Base-by-base conservation (phyloP, 1,140 invertebrate species). In the Kradibia gibbosae region DNA sequence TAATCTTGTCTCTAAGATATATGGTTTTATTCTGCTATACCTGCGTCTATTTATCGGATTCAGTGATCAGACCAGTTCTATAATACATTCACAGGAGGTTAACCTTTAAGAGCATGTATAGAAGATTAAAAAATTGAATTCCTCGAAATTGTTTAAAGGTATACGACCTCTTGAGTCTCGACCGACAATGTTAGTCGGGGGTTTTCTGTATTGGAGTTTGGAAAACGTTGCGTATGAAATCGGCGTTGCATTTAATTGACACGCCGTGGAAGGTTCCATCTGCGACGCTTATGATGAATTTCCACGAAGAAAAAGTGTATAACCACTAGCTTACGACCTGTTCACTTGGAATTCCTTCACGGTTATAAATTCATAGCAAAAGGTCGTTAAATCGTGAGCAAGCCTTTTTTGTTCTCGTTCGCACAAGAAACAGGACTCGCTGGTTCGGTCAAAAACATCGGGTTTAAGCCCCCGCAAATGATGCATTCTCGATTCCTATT, bases 291-390 rank as follows among this genome's bases (percentile, higher is more conserved):
- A 8, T 25, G 48, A n/a, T 25, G n/a, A 72, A 22, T 48, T 28
- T 72, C 25, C n/a, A 48, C 28, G 10, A 25, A 73, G n/a, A 22
- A 73, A 53, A 72, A 55, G 48, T 53, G 28, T 15, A 60, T 25
- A n/a, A 31, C 67, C 17, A 34, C 67, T 72, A 13, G 60, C 72
- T 79, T 79, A 79, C 78, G 78, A 72, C 71, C 17, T 79, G 67
- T 79, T 79, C 36, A 72, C 72, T 60, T 53, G 34, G 53, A 67
- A 79, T 79, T 72, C 78, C 34, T 78, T 60, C 45, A 25, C 25
- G n/a, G 53, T 67, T n/a, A 53, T 78, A 78, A 78, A 78, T 71
- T 62, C 45, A 42, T 36, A 71, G 67, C 60, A 70, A 78, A 78
- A 78, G 45, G 20, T 78, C 48, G 62, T 70, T 78, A 78, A 78